Percentiles rank a stretch among this genome's conserved stretches.
These are phyloP conservation scores for Schizaphis graminum DNA, from an alignment of 2,888 invertebrate species.

Conservation along the genomic window DNA sequence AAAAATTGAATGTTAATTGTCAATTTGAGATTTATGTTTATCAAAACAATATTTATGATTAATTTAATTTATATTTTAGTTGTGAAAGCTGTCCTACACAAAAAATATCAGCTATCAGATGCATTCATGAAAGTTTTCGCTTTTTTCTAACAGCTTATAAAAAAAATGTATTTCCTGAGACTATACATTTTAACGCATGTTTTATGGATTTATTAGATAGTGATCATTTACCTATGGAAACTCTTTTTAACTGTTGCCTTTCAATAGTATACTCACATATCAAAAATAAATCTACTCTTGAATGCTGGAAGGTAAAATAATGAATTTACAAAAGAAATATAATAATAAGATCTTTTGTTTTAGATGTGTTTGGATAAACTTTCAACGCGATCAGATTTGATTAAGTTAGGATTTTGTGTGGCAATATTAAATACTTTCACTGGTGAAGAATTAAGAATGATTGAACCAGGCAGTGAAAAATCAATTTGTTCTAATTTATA, in stretches of 20 bases:
- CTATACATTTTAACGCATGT: neutral
- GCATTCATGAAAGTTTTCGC: conserved; percentile 57
- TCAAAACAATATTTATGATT: neutral
- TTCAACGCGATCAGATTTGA: conserved; percentile 14
- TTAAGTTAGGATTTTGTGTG: conserved; percentile 56
- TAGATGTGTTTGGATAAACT: conserved; percentile 10
- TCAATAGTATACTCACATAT: conserved; percentile 18
- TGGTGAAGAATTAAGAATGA: neutral
- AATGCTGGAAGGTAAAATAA: conserved; percentile 55
- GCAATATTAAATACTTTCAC: conserved; percentile 45
- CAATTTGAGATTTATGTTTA: neutral
- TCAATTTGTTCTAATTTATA: conserved; percentile 27
- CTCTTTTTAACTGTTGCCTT: conserved; percentile 57
- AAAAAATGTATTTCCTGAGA: neutral
- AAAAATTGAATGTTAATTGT: neutral
- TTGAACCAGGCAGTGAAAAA: neutral
- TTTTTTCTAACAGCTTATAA: conserved; percentile 44
- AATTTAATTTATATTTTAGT: conserved; percentile 39
- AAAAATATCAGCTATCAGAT: conserved; percentile 58
- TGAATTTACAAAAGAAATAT: neutral
- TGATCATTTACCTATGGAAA: conserved; percentile 55
- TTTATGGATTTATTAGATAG: conserved; percentile 26
- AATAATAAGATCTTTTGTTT: neutral
- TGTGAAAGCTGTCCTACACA: conserved; percentile 31
- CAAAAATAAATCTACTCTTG: neutral